Evolutionary conservation across 2,797 vertebrate genomes (phyloP), one percentile per base, ranked within the genome.

Genomic region (Acipenser transmontanus): DNA sequence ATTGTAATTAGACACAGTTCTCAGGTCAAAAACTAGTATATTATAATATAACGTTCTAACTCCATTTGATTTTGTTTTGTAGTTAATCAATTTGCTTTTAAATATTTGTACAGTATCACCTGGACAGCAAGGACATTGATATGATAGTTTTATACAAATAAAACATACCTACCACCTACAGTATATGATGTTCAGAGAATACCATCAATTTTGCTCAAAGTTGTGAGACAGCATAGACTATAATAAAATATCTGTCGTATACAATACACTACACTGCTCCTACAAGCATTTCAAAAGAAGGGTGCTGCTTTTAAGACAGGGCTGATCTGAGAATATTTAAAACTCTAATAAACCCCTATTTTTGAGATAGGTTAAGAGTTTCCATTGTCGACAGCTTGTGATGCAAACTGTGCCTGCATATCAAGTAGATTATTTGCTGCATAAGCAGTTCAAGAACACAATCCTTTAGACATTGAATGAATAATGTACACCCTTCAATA

Each of bases 401-500:
- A 56, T 50, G 50, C 62, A 60, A 12, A 50, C 49, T 49, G 54
- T n/a, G 34, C 13, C 17, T 57, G 63, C 47, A 69, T 65, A 34
- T 14, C 62, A 62, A 69, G 59, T 2, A 7, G 4, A 8, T 17
- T 12, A 7, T 59, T 17, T 47, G 47, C 54, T 57, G 54, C 17
- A 34, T 48, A 61, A 69, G 12, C 60, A 59, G 12, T 61, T n/a
- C 20, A 50, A 50, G 34, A 66, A 61, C 62, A 59, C 65, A 59
- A 65, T 69, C 52, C 64, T 62, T 47, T 62, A 52, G 64, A 66
- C 57, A 50, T 47, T 13, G 48, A n/a, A 66, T 65, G 49, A 71
- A 64, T 61, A 61, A 71, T 67, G 57, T 8, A 64, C 49, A 17
- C 10, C 59, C 51, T 62, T 70, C 65, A 66, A 69, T 66, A 69